Base-by-base conservation (phyloP, 2,113 vertebrate genomes). In the Ciconia maguari region DNA sequence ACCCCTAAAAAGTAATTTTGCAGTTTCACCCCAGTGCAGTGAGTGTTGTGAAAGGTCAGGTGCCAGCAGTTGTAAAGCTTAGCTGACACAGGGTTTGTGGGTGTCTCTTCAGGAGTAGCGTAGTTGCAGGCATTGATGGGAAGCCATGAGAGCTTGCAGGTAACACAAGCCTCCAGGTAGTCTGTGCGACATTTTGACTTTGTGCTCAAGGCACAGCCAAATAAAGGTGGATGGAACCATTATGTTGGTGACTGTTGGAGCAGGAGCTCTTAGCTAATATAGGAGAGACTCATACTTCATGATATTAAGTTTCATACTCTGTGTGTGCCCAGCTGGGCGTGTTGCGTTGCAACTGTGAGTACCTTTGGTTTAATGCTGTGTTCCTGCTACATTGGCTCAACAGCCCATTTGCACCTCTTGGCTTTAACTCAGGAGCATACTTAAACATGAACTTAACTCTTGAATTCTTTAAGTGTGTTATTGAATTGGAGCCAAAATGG, bases 81-180 rank as follows among this genome's bases (percentile, higher is more conserved):
- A 3, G 32, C 3, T 65, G 54, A 3, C 17, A 2, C 6, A 2
- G 36, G 34, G 24, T n/a, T 60, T 29, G 7, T 29, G 60, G 36
- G 38, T 6, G 16, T 34, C 57, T 57, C 25, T 16, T 17, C 32
- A 51, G 60, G 29, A 75, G 54, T 2, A 9, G 22, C 25, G 2
- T 2, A 18, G 70, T 8, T 46, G 24, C 34, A 52, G 77, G 21
- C 8, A 25, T 6, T 57, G 84, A 25, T 79, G 57, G 80, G 80
- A 52, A 82, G 48, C 48, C 32, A 1, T 3, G n/a, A 36, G 70
- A 41, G 44, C 65, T 78, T 0, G 0, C 41, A 27, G 61, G 1
- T 66, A 27, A 41, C 77, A 19, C 13, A 85, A 76, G 36, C 55
- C 58, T 18, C 1, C 7, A 4, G 30, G 4, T 15, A n/a, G 64